Evolutionary conservation across 2,888 invertebrate genomes (phyloP), one percentile per base, ranked within the genome.

Genomic region (Scaptomyza flava): DNA sequence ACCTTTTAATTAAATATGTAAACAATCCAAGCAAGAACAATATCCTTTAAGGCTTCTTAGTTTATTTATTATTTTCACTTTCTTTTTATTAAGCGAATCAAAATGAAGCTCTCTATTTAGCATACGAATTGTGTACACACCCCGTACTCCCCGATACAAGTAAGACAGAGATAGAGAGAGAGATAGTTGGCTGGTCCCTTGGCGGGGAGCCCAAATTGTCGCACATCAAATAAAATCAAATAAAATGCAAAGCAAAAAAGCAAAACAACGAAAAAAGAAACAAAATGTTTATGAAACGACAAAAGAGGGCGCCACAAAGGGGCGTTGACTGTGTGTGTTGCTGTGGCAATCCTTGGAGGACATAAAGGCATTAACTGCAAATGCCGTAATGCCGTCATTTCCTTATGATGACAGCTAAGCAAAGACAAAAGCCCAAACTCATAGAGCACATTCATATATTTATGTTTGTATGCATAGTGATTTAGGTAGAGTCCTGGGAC

Each of bases 291-390:
- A 64, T 78, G 77, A 79, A 73, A 69, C 48, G 65, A 75, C 70
- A 57, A 57, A 52, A 58, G 52, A 53, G 48, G 11, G 30, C n/a
- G 43, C n/a, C 42, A 33, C 23, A 34, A 34, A 17, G 48, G 27
- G 48, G 48, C 48, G 50, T n/a, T n/a, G 17, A 33, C 31, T 33
- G 47, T 17, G 27, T 23, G 23, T 17, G 4, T 17, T 17, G 17
- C 60, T 41, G 46, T 64, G 54, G 53, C 84, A 83, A 79, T 84
- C 81, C 87, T 84, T 52, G 69, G 69, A 78, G 84, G 68, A 87
- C 80, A 84, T 87, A 78, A 80, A 72, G 84, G 87, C 87, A 87
- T 84, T 87, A 87, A 76, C 87, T 84, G 81, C 87, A 87, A 86
- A 86, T 79, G 82, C 81, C 68, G 66, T 86, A 83, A 86, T 86